Percentiles rank a stretch among this genome's conserved stretches.
phyloP scores from a whole-genome alignment of 2,797 vertebrate genomes.

The Sorex maritimensis region DNA sequence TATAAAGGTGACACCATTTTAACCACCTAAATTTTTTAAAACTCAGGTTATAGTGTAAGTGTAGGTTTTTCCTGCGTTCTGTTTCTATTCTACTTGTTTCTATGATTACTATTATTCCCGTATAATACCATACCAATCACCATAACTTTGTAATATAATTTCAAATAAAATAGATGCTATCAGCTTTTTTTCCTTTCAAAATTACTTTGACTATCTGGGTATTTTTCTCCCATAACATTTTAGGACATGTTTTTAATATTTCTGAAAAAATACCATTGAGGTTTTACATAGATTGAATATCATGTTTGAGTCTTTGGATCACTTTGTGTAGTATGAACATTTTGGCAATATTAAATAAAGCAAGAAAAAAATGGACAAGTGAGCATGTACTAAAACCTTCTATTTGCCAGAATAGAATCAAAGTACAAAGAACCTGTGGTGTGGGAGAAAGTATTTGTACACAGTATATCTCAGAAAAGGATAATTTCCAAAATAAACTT shows the following conservation, averaged over 20 bases:
- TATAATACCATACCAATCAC: background rate
- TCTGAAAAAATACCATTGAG: background rate
- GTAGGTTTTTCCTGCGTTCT: background rate
- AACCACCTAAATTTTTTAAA: no score
- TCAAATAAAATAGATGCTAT: background rate
- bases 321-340: background rate
- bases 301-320: background rate
- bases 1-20: no score
- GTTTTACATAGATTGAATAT: background rate
- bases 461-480: fast-evolving
- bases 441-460: no score
- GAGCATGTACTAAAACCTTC: no score
- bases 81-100: background rate
- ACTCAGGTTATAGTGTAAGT: no score
- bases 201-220: background rate
- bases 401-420: no score
- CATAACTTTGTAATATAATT: background rate
- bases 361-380: background rate
- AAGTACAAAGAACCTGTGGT: no score
- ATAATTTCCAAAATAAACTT: background rate
- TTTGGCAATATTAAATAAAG: background rate
- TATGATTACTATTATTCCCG: background rate
- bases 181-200: background rate
- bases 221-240: background rate
- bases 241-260: background rate